These are phyloP conservation scores for Ahaetulla prasina DNA, from an alignment of 2,113 vertebrate species.

Conservation along the genomic window DNA sequence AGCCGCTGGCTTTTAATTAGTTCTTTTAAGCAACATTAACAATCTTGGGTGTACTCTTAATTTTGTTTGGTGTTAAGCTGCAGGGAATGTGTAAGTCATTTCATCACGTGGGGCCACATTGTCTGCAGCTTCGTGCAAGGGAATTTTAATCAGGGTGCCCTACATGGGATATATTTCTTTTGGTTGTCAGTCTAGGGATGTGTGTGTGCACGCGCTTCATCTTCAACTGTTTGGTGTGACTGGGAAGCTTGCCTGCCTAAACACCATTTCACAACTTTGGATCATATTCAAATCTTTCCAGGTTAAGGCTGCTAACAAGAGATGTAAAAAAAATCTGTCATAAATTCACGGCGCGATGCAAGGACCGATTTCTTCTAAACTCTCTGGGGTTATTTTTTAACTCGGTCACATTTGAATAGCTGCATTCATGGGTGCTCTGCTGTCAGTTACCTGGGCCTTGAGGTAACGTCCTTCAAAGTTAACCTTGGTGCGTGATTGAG, in stretches of 20 bases:
- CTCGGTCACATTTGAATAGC: not conserved
- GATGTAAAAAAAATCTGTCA: not conserved
- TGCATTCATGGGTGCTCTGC: not conserved
- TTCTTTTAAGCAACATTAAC: not conserved
- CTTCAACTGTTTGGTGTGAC: not conserved
- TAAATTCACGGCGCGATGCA: not conserved
- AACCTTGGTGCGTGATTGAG: not conserved
- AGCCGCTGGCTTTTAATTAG: constrained; percentile 38
- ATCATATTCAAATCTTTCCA: not conserved
- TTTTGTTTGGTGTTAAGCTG: not conserved
- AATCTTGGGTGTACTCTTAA: constrained; percentile 17
- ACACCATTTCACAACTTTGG: not conserved
- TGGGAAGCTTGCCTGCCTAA: not conserved
- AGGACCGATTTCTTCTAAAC: not conserved
- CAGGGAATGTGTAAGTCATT: constrained; percentile 1
- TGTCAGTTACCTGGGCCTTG: not conserved
- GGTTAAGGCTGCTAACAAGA: not conserved
- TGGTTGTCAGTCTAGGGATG: not conserved
- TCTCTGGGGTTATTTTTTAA: not conserved
- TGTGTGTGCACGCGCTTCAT: not conserved
- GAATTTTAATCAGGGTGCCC: not conserved
- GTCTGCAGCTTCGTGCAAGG: not conserved
- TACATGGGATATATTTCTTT: not conserved
- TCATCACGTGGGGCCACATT: not conserved
- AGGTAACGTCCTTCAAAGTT: not conserved